phyloP scores from a whole-genome alignment of 2,113 vertebrate species.

The Calypte anna region DNA sequence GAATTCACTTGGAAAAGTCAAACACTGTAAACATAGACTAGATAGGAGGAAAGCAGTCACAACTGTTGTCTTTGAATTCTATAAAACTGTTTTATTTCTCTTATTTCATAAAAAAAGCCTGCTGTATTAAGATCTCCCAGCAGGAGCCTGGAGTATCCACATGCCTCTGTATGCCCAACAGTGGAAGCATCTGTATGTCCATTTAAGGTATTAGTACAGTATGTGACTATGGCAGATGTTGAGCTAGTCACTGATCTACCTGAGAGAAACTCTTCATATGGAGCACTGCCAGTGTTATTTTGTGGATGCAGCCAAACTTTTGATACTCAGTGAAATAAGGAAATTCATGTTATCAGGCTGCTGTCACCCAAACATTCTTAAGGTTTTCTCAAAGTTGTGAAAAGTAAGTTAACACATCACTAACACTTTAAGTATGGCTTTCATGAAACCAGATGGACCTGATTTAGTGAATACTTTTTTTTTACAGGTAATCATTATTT shows the following conservation, averaged over 20 bases:
- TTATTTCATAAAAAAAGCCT: neutral
- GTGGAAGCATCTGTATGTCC: neutral
- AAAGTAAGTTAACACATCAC: neutral
- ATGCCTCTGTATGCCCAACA: neutral
- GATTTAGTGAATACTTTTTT: slow-evolving; percentile 7
- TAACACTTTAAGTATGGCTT: neutral
- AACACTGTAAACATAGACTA: neutral
- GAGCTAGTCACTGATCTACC: neutral
- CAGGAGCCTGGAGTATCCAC: neutral
- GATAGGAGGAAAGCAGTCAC: neutral
- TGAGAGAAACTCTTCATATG: neutral
- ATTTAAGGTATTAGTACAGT: neutral
- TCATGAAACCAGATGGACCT: neutral
- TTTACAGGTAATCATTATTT: slow-evolving; percentile 65
- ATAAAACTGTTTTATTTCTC: neutral
- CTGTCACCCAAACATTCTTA: neutral
- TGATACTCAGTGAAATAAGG: neutral
- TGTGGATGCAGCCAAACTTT: neutral
- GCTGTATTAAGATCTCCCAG: neutral
- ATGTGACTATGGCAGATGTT: neutral
- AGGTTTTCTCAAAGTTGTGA: neutral
- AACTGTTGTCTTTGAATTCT: neutral
- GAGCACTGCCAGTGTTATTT: neutral
- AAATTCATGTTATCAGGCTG: neutral
- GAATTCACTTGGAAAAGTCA: neutral